Evolutionary conservation across 2,113 vertebrate genomes (phyloP).

Genomic region (Alligator mississippiensis): DNA sequence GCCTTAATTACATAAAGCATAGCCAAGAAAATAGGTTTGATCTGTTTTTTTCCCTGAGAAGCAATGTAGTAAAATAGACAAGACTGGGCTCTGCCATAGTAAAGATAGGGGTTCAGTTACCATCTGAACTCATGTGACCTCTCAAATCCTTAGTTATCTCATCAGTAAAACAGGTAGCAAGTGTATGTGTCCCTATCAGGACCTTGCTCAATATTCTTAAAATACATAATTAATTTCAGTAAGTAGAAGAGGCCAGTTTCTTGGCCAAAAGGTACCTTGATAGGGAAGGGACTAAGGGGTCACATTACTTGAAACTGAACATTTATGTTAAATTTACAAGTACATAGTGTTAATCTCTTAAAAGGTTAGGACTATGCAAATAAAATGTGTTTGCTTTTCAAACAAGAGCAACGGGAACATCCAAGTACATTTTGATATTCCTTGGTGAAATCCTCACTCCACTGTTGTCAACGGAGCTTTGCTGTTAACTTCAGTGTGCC

Average conservation of each 20-base stretch:
- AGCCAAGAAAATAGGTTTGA: not conserved
- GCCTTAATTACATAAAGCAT: not conserved
- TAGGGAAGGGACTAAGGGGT: no score
- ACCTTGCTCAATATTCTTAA: rapidly evolving
- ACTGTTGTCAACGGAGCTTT: not conserved
- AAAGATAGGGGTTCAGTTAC: not conserved
- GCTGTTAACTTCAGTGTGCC: not conserved
- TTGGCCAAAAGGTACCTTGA: not conserved
- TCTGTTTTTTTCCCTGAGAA: not conserved
- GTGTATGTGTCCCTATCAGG: not conserved
- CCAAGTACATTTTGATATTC: not conserved
- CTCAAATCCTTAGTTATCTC: rapidly evolving
- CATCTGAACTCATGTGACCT: not conserved
- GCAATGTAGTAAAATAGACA: not conserved
- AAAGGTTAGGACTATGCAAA: not conserved
- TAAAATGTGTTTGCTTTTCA: not conserved
- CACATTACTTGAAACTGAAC: no score
- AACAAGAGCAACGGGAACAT: not conserved
- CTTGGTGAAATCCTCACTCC: not conserved
- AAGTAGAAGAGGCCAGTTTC: not conserved
- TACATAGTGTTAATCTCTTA: no score
- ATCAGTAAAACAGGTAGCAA: no score
- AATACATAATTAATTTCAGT: not conserved
- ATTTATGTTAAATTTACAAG: no score
- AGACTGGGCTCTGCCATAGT: not conserved